Conservation (phyloP, 35 echinoderm and acorn worm genomes). For the Ophiothrix spiculata region DNA sequence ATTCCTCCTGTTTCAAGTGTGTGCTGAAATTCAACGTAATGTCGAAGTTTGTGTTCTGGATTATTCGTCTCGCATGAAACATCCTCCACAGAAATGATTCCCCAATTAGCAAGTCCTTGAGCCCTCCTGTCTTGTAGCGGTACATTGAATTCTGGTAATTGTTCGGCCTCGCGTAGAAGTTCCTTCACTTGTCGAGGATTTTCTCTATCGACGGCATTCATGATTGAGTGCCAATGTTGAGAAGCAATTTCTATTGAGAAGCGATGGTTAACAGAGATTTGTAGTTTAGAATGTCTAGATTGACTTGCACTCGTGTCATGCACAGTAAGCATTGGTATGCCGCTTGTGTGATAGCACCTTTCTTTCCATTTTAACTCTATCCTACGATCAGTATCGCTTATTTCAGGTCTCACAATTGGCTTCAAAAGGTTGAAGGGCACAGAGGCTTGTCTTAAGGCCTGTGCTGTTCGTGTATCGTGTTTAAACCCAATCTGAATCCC, state of each 20-base stretch:
- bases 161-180: no score
- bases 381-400: not conserved
- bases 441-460: constrained; percentile 19
- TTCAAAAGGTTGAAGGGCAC: constrained; percentile 50
- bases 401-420: constrained; percentile 47
- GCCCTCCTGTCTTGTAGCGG: not conserved
- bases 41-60: constrained; percentile 11
- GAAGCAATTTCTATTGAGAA: not conserved
- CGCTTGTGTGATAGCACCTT: constrained; percentile 66
- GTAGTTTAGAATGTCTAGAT: not conserved
- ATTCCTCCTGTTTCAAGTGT: constrained; percentile 44
- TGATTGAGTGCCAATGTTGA: constrained; percentile 5
- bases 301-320: no score
- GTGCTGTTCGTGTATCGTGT: no score
- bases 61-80: constrained; percentile 33
- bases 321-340: no score
- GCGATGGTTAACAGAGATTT: not conserved
- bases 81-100: not conserved
- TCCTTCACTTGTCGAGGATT: not conserved
- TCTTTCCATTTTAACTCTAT: constrained; percentile 58
- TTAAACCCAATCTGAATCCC: constrained; percentile 48
- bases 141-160: not conserved
- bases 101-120: not conserved
- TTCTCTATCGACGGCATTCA: not conserved
- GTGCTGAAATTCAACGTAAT: constrained; percentile 40